phyloP scores from a whole-genome alignment of 2,113 vertebrate genomes.

The Pachycephala philippinensis region DNA sequence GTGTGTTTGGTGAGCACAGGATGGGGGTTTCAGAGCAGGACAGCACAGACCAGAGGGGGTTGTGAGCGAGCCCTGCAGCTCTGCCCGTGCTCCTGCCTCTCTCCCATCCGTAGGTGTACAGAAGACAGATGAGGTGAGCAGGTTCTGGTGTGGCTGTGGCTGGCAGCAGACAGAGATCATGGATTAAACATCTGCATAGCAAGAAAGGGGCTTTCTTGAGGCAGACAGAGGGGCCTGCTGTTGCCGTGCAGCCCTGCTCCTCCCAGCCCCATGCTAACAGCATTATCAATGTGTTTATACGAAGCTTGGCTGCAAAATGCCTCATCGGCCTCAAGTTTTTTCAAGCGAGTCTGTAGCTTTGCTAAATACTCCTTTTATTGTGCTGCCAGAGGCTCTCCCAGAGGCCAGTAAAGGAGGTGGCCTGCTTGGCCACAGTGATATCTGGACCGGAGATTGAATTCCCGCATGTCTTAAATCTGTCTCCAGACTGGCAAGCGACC shows the following conservation, averaged over 20 bases:
- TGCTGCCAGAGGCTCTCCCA: slow-evolving; percentile 31
- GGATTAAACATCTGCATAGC: neutral
- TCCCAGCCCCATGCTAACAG: neutral
- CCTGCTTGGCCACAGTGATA: neutral
- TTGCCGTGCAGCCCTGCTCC: neutral
- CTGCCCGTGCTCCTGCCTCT: neutral
- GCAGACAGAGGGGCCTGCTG: slow-evolving; percentile 22
- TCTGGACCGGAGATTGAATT: neutral
- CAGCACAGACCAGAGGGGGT: neutral
- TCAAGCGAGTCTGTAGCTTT: neutral
- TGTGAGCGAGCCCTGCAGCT: accelerated
- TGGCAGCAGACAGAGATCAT: neutral
- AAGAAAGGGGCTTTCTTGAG: slow-evolving; percentile 33
- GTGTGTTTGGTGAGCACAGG: neutral
- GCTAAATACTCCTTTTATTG: slow-evolving; percentile 41
- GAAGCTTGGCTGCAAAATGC: slow-evolving; percentile 28
- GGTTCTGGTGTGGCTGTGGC: neutral
- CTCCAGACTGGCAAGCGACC: neutral
- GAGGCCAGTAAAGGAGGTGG: neutral
- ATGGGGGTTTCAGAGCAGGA: neutral
- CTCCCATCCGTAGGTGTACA: accelerated
- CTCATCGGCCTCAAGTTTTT: neutral
- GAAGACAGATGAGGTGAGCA: neutral
- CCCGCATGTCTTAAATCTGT: slow-evolving; percentile 7
- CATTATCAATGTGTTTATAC: slow-evolving; percentile 23